Base-by-base conservation (phyloP, 2,888 invertebrate genomes). In the Trichogramma dendrolimi region DNA sequence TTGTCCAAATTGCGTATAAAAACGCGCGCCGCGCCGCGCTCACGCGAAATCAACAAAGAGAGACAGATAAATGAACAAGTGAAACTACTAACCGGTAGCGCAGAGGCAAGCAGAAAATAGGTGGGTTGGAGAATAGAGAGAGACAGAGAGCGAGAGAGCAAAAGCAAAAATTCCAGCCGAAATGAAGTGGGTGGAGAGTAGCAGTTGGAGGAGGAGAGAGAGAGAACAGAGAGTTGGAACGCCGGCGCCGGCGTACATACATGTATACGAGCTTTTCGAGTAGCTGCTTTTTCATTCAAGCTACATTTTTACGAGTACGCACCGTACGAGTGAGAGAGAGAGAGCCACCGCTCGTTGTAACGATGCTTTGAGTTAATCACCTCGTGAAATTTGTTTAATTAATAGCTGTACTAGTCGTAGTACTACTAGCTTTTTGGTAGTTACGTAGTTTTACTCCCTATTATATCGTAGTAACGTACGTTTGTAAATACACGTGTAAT, bases 381-480 rank as follows among this genome's bases (percentile, higher is more conserved):
- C 43, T 44, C 55, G 57, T 14, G 42, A 49, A 48, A 49, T 56
- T 56, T 49, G 49, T 49, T 49, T 56, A 56, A 56, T 56, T 56
- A 42, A 42, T 56, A 56, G 27, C 27, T 27, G 27, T 27, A 27
- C 27, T 27, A 27, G 2, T 3, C 3, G 27, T 27, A 27, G 27
- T 27, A 27, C 27, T 14, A 14, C 14, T 27, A 27, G 27, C 27
- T 27, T 27, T 27, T 27, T 27, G 27, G 27, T 27, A 27, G 27
- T 27, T 27, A 27, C 27, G 27, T 27, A 27, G 27, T 27, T 27
- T 27, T 27, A 27, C 27, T 27, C 27, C 27, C 27, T 27, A 27
- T 27, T 27, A 27, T 27, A 27, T 27, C 27, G 27, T 27, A 27
- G 27, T 27, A 27, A 27, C 27, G 27, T 27, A 27, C 2, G 2